These are phyloP conservation scores for Spodoptera picta DNA, from an alignment of 2,888 invertebrate species.

Conservation along the genomic window DNA sequence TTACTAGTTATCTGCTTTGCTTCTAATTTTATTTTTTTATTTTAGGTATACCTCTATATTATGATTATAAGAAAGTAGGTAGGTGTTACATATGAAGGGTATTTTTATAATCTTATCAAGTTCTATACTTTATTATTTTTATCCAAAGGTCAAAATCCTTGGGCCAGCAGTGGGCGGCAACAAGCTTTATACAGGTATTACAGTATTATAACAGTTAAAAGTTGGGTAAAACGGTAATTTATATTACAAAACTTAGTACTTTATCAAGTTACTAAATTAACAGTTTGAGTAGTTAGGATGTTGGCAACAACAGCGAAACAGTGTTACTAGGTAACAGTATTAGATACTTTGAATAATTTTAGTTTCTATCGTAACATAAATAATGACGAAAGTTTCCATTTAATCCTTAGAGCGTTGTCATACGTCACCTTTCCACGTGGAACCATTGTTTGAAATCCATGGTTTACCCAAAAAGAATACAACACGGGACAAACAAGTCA, in stretches of 20 bases:
- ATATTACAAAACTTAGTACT: slow-evolving; percentile 7
- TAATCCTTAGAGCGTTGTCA: not conserved
- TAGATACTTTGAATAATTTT: not conserved
- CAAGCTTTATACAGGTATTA: not conserved
- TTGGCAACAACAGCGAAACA: too few relatives aligned
- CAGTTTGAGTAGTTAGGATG: not conserved
- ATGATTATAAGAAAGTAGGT: too few relatives aligned
- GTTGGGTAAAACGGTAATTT: not conserved
- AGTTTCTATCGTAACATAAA: not conserved
- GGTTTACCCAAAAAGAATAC: slow-evolving; percentile 45
- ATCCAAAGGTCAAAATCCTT: slow-evolving; percentile 5
- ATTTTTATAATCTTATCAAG: slow-evolving; percentile 1
- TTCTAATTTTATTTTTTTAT: not conserved
- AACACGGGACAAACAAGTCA: slow-evolving; percentile 41
- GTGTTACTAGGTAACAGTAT: not conserved
- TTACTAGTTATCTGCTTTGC: slow-evolving; percentile 33
- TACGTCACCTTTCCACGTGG: slow-evolving; percentile 1
- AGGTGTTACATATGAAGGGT: too few relatives aligned
- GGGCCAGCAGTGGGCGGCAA: slow-evolving; percentile 10
- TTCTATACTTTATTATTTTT: slow-evolving; percentile 1
- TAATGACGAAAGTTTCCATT: not conserved
- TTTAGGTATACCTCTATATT: too few relatives aligned
- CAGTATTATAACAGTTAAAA: slow-evolving; percentile 7
- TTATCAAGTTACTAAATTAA: slow-evolving; percentile 3
- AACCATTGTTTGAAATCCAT: slow-evolving; percentile 23